These are phyloP conservation scores for Spinus pinus DNA, from an alignment of 2,797 vertebrate genomes.

Conservation along the genomic window DNA sequence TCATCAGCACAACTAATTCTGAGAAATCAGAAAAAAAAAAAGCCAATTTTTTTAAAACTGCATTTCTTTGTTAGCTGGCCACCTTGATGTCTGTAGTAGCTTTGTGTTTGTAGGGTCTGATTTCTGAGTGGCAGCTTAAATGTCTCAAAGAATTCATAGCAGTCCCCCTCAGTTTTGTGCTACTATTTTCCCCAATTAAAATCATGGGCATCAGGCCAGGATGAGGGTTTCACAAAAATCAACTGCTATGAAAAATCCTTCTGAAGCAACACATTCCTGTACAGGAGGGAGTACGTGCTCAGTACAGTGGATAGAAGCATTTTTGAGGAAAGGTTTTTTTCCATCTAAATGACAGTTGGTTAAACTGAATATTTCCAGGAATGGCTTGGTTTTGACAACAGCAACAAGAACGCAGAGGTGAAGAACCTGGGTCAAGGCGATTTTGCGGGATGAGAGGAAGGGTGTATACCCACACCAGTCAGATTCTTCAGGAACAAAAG, in stretches of 20 bases:
- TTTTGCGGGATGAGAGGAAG: neutral
- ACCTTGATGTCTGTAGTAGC: neutral
- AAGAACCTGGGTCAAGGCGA: accelerated
- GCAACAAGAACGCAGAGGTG: neutral
- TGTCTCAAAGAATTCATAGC: neutral
- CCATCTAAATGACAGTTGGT: neutral
- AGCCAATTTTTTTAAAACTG: neutral
- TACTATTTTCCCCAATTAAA: neutral
- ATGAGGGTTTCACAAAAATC: neutral
- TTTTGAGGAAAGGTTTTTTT: neutral
- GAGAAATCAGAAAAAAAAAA: neutral
- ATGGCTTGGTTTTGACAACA: neutral
- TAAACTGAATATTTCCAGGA: neutral
- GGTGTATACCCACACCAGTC: accelerated
- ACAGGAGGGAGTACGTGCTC: accelerated
- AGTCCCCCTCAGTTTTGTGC: neutral
- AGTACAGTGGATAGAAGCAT: neutral
- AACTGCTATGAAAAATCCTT: accelerated
- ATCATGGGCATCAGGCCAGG: neutral
- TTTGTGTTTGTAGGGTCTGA: neutral
- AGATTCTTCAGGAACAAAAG: neutral
- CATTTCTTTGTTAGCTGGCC: neutral
- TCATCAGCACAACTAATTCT: neutral
- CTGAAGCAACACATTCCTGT: neutral
- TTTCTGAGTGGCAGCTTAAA: neutral